These are phyloP conservation scores for Paralichthys olivaceus DNA, from an alignment of 2,113 vertebrate species.

Conservation along the genomic window DNA sequence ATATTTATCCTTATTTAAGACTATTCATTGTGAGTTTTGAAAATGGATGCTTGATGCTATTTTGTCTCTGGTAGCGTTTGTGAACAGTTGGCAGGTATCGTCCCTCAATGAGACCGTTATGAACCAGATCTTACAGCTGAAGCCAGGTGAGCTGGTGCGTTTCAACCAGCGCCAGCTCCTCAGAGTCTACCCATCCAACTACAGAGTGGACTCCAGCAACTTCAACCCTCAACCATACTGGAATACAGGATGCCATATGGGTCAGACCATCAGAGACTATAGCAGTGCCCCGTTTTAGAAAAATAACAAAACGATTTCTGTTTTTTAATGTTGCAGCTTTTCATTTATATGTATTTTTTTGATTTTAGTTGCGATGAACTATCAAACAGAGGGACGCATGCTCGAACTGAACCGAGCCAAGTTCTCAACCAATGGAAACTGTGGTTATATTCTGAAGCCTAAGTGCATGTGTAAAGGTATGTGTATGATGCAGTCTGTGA, in stretches of 20 bases:
- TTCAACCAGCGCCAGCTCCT: conserved; percentile 95
- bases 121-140: conserved; percentile 93
- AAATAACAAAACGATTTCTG: background rate
- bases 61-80: conserved; percentile 63
- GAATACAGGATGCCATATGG: conserved; percentile 96
- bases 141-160: conserved; percentile 86
- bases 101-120: conserved; percentile 94
- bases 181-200: conserved; percentile 94
- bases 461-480: conserved; percentile 87
- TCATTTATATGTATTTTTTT: conserved; percentile 19
- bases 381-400: conserved; percentile 95
- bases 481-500: background rate
- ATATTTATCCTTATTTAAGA: background rate
- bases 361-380: conserved; percentile 92
- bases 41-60: background rate
- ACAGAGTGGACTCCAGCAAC: conserved; percentile 96
- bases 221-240: conserved; percentile 96
- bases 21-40: background rate
- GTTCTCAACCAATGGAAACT: conserved; percentile 93
- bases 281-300: background rate
- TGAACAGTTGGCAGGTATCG: conserved; percentile 93
- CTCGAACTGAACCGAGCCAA: conserved; percentile 94
- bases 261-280: conserved; percentile 70
- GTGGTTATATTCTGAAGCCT: conserved; percentile 95
- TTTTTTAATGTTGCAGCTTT: background rate